Evolutionary conservation across 2,888 invertebrate species (phyloP).

Genomic region (Bombyx huttoni): DNA sequence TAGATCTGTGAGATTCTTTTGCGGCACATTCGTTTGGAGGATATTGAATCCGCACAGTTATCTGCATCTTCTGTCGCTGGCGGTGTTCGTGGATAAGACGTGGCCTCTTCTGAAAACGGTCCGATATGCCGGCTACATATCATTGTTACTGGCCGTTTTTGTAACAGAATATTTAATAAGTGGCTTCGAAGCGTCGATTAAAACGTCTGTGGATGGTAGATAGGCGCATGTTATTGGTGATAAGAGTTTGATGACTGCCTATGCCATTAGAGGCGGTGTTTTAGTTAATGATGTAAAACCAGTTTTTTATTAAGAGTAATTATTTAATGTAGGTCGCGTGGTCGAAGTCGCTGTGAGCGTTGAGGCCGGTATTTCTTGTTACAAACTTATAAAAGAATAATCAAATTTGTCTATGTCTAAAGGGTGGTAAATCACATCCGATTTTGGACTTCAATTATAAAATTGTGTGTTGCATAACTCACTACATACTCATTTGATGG

Average conservation of each 20-base stretch:
- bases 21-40: conserved; percentile 82
- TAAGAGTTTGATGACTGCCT: conserved; percentile 8
- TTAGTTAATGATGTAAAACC: too few relatives aligned
- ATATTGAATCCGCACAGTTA: conserved; percentile 85
- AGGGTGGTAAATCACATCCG: too few relatives aligned
- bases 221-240: background rate
- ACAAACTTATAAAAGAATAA: too few relatives aligned
- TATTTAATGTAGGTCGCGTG: too few relatives aligned
- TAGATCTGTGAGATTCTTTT: conserved; percentile 81
- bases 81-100: conserved; percentile 85
- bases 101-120: conserved; percentile 82
- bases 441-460: too few relatives aligned
- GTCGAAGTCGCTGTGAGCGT: too few relatives aligned
- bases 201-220: conserved; percentile 21
- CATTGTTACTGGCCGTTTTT: conserved; percentile 77
- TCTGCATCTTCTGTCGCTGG: conserved; percentile 79
- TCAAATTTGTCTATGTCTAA: too few relatives aligned
- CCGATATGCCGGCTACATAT: conserved; percentile 80
- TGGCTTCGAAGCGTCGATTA: conserved; percentile 30
- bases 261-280: background rate
- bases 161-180: conserved; percentile 78
- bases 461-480: too few relatives aligned
- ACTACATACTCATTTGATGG: too few relatives aligned
- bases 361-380: too few relatives aligned
- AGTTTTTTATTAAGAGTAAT: too few relatives aligned